Evolutionary conservation across 2,888 invertebrate genomes (phyloP).

Genomic region (Dexiosoma caninum): DNA sequence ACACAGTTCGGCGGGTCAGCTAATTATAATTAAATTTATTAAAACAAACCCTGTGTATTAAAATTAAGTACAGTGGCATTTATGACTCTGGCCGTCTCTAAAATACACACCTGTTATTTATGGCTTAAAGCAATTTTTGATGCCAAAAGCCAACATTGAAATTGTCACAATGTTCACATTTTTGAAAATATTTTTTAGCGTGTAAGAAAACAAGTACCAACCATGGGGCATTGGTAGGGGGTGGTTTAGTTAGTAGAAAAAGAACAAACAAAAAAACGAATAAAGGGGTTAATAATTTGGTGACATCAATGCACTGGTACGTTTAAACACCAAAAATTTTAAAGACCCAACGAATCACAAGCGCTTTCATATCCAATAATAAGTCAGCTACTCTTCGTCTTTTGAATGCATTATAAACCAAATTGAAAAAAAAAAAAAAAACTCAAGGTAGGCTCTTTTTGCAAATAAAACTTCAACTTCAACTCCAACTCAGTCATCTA

Average conservation of each 20-base stretch:
- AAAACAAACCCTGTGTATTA: no score
- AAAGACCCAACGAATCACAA: conserved; percentile 28
- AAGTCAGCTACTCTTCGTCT: not conserved
- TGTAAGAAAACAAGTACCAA: conserved; percentile 39
- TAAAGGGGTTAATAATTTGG: conserved; percentile 50
- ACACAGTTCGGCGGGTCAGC: no score
- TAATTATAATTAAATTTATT: no score
- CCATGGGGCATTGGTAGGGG: not conserved
- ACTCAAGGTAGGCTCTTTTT: conserved; percentile 46
- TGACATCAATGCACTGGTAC: conserved; percentile 62
- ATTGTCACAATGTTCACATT: conserved; percentile 38
- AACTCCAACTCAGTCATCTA: not conserved
- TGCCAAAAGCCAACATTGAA: conserved; percentile 51
- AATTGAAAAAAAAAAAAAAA: conserved; percentile 18
- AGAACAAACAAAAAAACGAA: not conserved
- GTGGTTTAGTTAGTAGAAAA: conserved; percentile 11
- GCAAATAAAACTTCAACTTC: conserved; percentile 27
- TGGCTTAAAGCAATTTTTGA: conserved; percentile 55
- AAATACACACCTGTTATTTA: not conserved
- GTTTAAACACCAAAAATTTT: conserved; percentile 25
- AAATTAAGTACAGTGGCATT: no score
- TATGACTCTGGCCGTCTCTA: no score
- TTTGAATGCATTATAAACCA: not conserved
- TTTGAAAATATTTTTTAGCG: conserved; percentile 1
- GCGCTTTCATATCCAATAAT: not conserved